A percentile compares a stretch with the other conserved stretches of the same genome.
Conservation (phyloP, 2,113 vertebrate genomes). For the Neolamprologus brichardi region DNA sequence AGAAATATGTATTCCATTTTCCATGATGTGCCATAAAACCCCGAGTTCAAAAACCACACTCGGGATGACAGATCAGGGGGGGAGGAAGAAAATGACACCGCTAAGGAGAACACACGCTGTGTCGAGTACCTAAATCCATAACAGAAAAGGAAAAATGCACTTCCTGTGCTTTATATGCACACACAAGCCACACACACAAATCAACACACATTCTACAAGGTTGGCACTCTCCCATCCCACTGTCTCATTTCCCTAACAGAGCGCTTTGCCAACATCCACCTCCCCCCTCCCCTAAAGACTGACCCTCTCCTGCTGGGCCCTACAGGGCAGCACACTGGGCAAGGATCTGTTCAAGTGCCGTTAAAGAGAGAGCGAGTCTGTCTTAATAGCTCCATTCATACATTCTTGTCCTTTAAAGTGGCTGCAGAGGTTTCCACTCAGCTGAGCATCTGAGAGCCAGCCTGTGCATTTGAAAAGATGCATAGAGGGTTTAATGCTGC, state of each 20-base stretch:
- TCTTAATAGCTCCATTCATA: conserved; percentile 53
- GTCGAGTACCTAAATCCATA: neutral
- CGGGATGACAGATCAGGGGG: conserved; percentile 3
- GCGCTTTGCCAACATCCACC: conserved; percentile 13
- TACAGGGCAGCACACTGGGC: neutral
- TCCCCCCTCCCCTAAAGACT: neutral
- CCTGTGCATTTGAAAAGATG: conserved; percentile 11
- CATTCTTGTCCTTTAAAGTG: conserved; percentile 16
- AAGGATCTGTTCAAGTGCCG: neutral
- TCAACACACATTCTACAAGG: neutral
- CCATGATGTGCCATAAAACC: neutral
- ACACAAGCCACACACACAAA: neutral
- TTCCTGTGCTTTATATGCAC: neutral
- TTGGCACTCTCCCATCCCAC: conserved; percentile 5
- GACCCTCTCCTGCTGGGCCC: conserved; percentile 34
- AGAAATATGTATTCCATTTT: neutral
- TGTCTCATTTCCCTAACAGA: neutral
- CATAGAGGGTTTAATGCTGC: neutral
- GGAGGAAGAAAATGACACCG: neutral
- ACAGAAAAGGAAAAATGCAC: neutral
- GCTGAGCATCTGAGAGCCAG: neutral
- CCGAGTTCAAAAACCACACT: neutral
- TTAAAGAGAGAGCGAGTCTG: neutral
- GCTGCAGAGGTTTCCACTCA: conserved; percentile 4
- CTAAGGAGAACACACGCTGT: neutral